phyloP scores from a whole-genome alignment of 37 sponge, comb jelly and placozoan genomes.

The Chondrosia reniformis region DNA sequence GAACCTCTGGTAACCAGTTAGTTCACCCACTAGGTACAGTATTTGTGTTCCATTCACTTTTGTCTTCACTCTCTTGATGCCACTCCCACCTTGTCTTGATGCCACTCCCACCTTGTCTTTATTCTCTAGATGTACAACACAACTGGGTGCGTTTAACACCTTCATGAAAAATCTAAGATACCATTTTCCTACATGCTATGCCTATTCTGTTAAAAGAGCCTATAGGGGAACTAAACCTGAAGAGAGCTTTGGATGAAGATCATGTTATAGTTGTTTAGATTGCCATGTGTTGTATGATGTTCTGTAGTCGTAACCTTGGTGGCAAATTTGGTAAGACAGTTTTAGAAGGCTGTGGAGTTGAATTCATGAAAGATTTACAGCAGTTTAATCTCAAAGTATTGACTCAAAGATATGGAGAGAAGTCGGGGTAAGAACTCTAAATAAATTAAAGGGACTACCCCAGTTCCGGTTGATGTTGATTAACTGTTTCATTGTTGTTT shows the following conservation, averaged over 20 bases:
- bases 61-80: background rate
- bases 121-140: no score
- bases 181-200: no score
- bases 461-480: no score
- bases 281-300: background rate
- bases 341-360: slow-evolving; percentile 32
- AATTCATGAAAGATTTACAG: slow-evolving; percentile 53
- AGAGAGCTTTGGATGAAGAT: no score
- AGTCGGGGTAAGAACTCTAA: no score
- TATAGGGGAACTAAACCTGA: no score
- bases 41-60: background rate
- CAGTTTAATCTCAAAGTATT: slow-evolving; percentile 26
- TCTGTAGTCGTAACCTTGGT: slow-evolving; percentile 73
- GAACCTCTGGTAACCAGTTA: no score
- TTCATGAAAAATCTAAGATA: no score
- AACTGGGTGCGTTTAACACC: no score
- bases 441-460: no score
- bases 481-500: background rate
- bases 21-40: background rate
- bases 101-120: background rate
- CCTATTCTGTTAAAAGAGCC: no score
- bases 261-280: no score
- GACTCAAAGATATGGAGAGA: slow-evolving; percentile 54
- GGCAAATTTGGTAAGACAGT: slow-evolving; percentile 80
- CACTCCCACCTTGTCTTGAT: background rate